These are phyloP conservation scores for Timandra comae DNA, from an alignment of 2,888 invertebrate species.

Conservation along the genomic window DNA sequence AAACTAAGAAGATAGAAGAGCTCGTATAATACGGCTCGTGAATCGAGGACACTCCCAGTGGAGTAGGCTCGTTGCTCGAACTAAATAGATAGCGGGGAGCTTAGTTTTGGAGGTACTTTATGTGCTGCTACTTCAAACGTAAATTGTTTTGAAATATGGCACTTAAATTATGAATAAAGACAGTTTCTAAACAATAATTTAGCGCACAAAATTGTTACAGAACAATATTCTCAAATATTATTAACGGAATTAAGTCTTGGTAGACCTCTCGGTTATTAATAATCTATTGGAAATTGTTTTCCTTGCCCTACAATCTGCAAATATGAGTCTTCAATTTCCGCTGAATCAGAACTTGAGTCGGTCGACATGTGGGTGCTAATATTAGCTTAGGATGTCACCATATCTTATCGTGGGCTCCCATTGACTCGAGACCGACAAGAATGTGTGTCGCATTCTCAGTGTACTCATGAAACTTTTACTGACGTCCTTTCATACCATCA, in stretches of 20 bases:
- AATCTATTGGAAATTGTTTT: too few species aligned
- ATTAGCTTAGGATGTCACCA: slow-evolving; percentile 22
- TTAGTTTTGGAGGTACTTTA: slow-evolving; percentile 15
- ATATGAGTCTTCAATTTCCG: too few species aligned
- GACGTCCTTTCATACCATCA: slow-evolving; percentile 42
- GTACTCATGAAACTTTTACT: slow-evolving; percentile 45
- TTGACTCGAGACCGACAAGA: slow-evolving; percentile 24
- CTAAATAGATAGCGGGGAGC: slow-evolving; percentile 15
- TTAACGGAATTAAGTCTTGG: too few species aligned
- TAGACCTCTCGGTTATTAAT: too few species aligned
- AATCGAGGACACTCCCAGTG: slow-evolving; percentile 19
- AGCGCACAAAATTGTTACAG: too few species aligned
- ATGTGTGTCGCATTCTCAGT: slow-evolving; percentile 28
- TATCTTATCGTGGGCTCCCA: slow-evolving; percentile 22
- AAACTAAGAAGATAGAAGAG: slow-evolving; percentile 23
- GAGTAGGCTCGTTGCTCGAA: slow-evolving; percentile 3
- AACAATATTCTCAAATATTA: too few species aligned
- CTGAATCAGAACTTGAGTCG: too few species aligned
- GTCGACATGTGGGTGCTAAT: slow-evolving; percentile 6
- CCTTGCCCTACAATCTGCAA: too few species aligned
- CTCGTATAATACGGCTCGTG: slow-evolving; percentile 24
- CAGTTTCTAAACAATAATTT: too few species aligned
- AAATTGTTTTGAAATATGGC: slow-evolving; percentile 1
- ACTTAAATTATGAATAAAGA: too few species aligned
- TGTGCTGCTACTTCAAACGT: slow-evolving; percentile 11